Base-by-base conservation (phyloP, 2,888 invertebrate species). In the Druceiella hillmani region DNA sequence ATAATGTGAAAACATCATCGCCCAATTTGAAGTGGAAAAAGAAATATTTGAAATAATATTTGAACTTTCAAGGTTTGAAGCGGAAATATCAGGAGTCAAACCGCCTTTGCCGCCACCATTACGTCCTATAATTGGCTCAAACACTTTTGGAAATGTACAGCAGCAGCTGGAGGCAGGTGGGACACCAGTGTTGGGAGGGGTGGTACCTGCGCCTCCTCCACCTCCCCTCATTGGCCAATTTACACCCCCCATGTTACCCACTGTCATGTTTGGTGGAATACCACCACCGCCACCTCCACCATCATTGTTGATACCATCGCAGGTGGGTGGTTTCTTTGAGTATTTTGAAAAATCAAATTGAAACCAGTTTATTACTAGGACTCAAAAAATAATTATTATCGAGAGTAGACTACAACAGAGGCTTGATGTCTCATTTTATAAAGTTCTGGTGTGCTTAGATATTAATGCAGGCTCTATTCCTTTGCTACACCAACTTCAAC, bases 21-120 rank as follows among this genome's bases (percentile, higher is more conserved):
- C n/a, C n/a, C n/a, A n/a, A n/a, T n/a, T n/a, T n/a, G n/a, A n/a
- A n/a, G n/a, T n/a, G n/a, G n/a, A n/a, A n/a, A n/a, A n/a, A n/a
- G n/a, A n/a, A n/a, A n/a, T n/a, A n/a, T n/a, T n/a, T n/a, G n/a
- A n/a, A n/a, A n/a, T n/a, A n/a, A n/a, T n/a, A 7, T 20, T 14
- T 38, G 6, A 35, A 32, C 9, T 14, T 62, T 61, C n/a, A 50
- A 87, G 90, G 54, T 91, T 91, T 57, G 91, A 91, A 57, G 89
- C 89, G 2, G 91, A 91, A 68, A 89, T 91, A 50, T 83, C 87
- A 0, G 78, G 81, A 9, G 70, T 74, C 22, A 70, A 75, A 3
- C 49, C 56, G 27, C 53, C 75, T 10, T 66, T 69, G 20, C 69
- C 73, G 7, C 68, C 69, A 40, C 64, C 64, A 50, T 62, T 67